phyloP scores from a whole-genome alignment of 2,888 invertebrate species.

The Eupithecia centaureata region DNA sequence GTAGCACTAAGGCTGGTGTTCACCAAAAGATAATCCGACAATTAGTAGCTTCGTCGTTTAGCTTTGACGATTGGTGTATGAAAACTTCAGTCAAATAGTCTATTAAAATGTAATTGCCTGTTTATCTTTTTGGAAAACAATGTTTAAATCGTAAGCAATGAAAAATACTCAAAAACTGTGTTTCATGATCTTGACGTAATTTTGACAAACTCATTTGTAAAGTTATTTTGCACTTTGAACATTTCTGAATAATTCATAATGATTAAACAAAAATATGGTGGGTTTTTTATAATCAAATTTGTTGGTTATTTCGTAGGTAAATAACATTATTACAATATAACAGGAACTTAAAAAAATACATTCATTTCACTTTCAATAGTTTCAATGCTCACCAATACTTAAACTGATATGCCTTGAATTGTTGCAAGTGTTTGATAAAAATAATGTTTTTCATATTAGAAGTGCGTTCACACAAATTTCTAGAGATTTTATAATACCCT shows the following conservation, averaged over 20 bases:
- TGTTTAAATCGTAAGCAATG: not conserved
- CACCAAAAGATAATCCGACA: no score
- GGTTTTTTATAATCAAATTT: slow-evolving; percentile 35
- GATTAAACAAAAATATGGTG: slow-evolving; percentile 22
- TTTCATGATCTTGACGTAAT: not conserved
- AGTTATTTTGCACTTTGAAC: not conserved
- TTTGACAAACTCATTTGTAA: not conserved
- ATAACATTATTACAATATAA: slow-evolving; percentile 23
- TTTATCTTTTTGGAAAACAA: no score
- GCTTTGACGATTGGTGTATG: no score
- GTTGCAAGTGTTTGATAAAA: slow-evolving; percentile 13
- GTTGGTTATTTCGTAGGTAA: slow-evolving; percentile 10
- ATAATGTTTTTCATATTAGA: no score
- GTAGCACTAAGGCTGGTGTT: no score
- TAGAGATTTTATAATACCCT: no score
- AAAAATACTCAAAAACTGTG: not conserved
- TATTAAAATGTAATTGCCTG: no score
- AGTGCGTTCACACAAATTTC: no score
- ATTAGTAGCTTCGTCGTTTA: no score
- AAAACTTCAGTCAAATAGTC: no score
- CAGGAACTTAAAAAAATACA: slow-evolving; percentile 38
- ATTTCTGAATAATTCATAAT: slow-evolving; percentile 1
- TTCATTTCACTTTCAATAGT: slow-evolving; percentile 18
- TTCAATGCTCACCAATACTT: slow-evolving; percentile 18
- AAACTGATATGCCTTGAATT: slow-evolving; percentile 23